Conservation (phyloP, 2,113 vertebrate genomes). For the Burhinus bistriatus region DNA sequence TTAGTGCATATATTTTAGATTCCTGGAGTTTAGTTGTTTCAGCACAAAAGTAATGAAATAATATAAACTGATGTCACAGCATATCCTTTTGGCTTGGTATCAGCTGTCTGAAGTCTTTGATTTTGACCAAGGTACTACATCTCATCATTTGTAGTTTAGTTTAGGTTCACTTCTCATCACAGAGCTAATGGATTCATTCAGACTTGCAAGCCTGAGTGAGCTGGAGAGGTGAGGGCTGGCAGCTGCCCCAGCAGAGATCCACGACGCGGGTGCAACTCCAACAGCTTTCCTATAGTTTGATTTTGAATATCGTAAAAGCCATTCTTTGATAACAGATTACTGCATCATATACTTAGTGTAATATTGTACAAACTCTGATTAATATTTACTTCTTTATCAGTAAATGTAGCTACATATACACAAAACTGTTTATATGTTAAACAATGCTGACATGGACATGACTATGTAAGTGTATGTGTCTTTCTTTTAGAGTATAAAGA, state of each 20-base stretch:
- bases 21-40: background rate
- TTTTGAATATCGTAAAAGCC: background rate
- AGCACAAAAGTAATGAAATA: background rate
- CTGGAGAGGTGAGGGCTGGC: conserved; percentile 40
- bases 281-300: background rate
- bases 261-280: background rate
- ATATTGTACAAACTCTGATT: background rate
- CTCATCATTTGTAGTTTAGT: conserved; percentile 43
- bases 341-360: background rate
- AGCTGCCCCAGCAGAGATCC: conserved; percentile 12
- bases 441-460: background rate
- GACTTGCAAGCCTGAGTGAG: conserved; percentile 26
- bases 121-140: background rate
- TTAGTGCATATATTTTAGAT: background rate
- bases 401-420: background rate
- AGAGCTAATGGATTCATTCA: conserved; percentile 34
- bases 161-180: conserved; percentile 30
- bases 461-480: background rate
- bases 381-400: background rate
- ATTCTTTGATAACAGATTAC: background rate
- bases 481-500: background rate
- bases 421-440: background rate
- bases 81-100: background rate
- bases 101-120: background rate
- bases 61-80: background rate